Evolutionary conservation across 2,888 invertebrate genomes (phyloP).

Genomic region (Eristalis pertinax): DNA sequence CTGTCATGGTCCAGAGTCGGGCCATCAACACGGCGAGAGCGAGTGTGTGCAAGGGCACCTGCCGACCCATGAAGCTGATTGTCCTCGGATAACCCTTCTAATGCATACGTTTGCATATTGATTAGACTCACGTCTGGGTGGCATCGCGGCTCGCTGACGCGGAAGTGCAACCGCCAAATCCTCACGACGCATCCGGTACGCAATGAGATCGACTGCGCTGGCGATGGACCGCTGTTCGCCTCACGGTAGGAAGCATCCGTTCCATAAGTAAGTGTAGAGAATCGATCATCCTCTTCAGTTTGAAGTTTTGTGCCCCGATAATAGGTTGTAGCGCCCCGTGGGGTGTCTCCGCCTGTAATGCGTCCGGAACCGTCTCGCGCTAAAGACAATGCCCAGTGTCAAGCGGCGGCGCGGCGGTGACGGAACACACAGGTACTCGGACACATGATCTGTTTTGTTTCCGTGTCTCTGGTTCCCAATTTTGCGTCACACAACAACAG

Average conservation of each 20-base stretch:
- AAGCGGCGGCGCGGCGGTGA: slow-evolving; percentile 15
- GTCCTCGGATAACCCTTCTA: slow-evolving; percentile 39
- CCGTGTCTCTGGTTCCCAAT: neutral
- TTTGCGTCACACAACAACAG: neutral
- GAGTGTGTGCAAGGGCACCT: slow-evolving; percentile 20
- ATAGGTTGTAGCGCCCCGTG: slow-evolving; percentile 23
- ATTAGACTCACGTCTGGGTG: slow-evolving; percentile 17
- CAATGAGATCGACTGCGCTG: neutral
- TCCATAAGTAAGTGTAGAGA: slow-evolving; percentile 55
- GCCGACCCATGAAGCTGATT: slow-evolving; percentile 35
- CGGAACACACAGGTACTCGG: neutral
- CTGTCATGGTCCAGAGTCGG: slow-evolving; percentile 35
- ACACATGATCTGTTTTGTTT: slow-evolving; percentile 49
- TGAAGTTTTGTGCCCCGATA: slow-evolving; percentile 25
- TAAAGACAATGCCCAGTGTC: slow-evolving; percentile 33
- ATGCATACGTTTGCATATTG: slow-evolving; percentile 36
- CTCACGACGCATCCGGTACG: slow-evolving; percentile 26
- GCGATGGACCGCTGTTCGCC: neutral
- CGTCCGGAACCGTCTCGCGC: slow-evolving; percentile 59
- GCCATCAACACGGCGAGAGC: slow-evolving; percentile 6
- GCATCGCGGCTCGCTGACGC: slow-evolving; percentile 3
- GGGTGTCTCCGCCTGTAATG: slow-evolving; percentile 51
- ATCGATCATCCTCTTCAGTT: slow-evolving; percentile 64
- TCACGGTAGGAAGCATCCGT: slow-evolving; percentile 53
- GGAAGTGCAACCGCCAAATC: slow-evolving; percentile 24